Percentiles rank a stretch among this genome's conserved stretches.
These are phyloP conservation scores for Lasioglossum calceatum DNA, from an alignment of 2,888 invertebrate species.

Conservation along the genomic window DNA sequence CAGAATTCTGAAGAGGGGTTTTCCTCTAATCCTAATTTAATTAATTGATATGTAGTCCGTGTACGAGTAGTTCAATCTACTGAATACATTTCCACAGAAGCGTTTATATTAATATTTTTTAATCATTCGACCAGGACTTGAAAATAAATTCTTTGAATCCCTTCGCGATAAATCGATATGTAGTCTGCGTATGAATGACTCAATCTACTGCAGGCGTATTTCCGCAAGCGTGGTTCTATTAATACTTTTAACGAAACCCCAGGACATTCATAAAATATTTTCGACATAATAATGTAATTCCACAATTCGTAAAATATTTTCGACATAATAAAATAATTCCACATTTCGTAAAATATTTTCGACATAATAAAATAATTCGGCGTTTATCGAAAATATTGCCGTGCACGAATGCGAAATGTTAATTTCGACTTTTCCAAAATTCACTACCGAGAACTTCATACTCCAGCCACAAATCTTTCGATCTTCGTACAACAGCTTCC, in stretches of 20 bases:
- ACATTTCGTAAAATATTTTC: not conserved
- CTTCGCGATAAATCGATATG: not conserved
- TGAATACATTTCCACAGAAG: not conserved
- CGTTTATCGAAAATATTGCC: not conserved
- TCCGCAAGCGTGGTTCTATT: not conserved
- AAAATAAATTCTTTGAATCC: not conserved
- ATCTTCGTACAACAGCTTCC: not conserved
- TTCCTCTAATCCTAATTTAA: not conserved
- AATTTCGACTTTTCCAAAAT: not conserved
- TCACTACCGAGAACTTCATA: not conserved
- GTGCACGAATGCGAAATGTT: not conserved
- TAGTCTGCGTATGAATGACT: not conserved
- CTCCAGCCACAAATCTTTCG: not conserved
- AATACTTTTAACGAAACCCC: not conserved
- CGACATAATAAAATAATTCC: too few relatives aligned
- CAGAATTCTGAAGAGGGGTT: not conserved
- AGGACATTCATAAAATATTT: not conserved
- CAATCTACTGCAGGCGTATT: not conserved
- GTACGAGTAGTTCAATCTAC: not conserved
- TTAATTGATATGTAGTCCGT: not conserved
- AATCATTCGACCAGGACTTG: not conserved
- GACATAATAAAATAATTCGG: not conserved
- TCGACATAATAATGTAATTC: too few relatives aligned
- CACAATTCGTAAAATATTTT: too few relatives aligned
- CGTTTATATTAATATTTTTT: not conserved